Base-by-base conservation (phyloP, 2,888 invertebrate species). In the Chymomyza procnemis region DNA sequence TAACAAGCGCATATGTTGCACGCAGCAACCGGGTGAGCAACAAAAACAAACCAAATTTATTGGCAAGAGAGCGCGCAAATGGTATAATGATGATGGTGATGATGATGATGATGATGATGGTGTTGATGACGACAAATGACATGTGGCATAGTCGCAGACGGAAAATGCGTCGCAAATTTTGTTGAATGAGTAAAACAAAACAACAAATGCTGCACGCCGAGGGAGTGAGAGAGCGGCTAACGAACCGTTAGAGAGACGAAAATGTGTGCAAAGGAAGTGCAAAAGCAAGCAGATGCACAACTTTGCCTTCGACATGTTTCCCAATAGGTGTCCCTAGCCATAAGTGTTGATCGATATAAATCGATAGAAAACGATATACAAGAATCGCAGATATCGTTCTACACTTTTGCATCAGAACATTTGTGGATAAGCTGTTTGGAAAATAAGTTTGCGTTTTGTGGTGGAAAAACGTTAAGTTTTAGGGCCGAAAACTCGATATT, bases 121-220 rank as follows among this genome's bases (percentile, higher is more conserved):
- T 12, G 4, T 9, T n/a, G 50, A 18, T 0, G 6, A 50, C 6
- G 6, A 59, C 76, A 79, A 80, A 81, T 67, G 70, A 76, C 59
- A 54, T 69, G 72, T 68, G 61, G 71, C 65, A 66, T 60, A 66
- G 61, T 73, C 54, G 19, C 67, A 65, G 77, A 84, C 67, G 64
- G 77, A 84, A 80, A 80, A 81, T 80, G 80, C 85, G 80, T 79
- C 85, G 80, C 80, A 81, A 74, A 79, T 12, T 41, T 12, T 41
- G 12, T 41, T 41, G 34, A 41, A 41, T 41, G 12, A 41, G 34
- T 3, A 12, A 0, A 5, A 41, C 3, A 5, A 72, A 84, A 80
- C 66, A 76, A 80, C 82, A 80, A 79, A 81, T 84, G 85, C 77
- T 12, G 67, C 52, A 71, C 71, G 73, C n/a, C n/a, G n/a, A n/a